These are phyloP conservation scores for Pelochelys cantorii DNA, from an alignment of 2,797 vertebrate genomes.

Conservation along the genomic window DNA sequence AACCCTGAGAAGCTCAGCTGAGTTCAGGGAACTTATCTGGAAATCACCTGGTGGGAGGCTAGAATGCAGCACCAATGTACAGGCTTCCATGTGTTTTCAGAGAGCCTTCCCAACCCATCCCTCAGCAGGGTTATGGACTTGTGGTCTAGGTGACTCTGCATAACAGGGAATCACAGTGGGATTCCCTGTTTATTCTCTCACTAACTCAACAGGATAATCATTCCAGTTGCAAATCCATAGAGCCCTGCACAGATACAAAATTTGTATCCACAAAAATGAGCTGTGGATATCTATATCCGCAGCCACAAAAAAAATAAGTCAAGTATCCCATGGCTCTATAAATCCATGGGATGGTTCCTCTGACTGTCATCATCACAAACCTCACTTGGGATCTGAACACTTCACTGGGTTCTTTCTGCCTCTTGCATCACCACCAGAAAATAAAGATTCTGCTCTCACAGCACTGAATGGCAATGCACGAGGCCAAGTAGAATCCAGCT, in stretches of 20 bases:
- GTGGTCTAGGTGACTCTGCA: not conserved
- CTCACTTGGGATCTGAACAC: not conserved
- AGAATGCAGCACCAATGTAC: not conserved
- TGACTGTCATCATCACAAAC: not conserved
- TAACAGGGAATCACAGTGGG: not conserved
- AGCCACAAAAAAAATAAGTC: no score
- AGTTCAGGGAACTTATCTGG: not conserved
- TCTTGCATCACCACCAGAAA: not conserved
- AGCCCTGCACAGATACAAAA: no score
- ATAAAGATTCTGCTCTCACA: not conserved
- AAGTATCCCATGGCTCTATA: no score
- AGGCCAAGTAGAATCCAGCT: conserved; percentile 38
- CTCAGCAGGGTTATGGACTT: not conserved
- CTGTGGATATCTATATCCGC: no score
- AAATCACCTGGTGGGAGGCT: not conserved
- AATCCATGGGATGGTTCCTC: not conserved
- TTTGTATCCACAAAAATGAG: no score
- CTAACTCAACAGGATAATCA: not conserved
- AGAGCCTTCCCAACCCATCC: not conserved
- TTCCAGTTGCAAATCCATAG: not conserved
- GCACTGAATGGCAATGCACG: not conserved
- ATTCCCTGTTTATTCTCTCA: not conserved
- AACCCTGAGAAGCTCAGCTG: not conserved
- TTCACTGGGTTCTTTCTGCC: not conserved
- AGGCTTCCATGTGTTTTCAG: not conserved